Conservation (phyloP, 2,113 vertebrate species). For the Athene cunicularia region DNA sequence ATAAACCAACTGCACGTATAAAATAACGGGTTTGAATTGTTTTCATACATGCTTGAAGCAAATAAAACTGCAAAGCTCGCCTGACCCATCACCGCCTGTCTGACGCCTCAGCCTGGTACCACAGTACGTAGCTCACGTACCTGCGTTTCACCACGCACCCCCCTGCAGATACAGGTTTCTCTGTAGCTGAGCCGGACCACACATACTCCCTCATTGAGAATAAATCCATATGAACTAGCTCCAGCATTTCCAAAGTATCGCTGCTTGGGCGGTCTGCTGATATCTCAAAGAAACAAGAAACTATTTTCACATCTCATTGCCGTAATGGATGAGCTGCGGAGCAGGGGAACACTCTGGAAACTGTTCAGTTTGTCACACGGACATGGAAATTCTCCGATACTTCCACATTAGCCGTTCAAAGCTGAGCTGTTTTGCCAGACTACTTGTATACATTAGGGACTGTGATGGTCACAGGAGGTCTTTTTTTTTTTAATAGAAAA, state of each 20-base stretch:
- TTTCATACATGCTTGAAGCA: not conserved
- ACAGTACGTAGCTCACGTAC: not conserved
- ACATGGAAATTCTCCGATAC: not conserved
- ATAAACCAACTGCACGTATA: not conserved
- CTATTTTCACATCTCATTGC: slow-evolving; percentile 42
- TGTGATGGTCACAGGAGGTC: not conserved
- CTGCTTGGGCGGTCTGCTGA: slow-evolving; percentile 61
- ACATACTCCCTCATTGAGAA: not conserved
- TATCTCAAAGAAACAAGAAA: slow-evolving; percentile 34
- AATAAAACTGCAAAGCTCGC: not conserved
- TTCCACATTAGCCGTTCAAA: not conserved
- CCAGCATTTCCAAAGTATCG: slow-evolving; percentile 11
- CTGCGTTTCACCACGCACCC: not conserved
- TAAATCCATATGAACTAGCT: not conserved
- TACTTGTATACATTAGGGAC: not conserved
- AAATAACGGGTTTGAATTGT: not conserved
- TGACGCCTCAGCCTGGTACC: not conserved
- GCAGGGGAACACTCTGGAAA: slow-evolving; percentile 17
- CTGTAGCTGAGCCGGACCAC: slow-evolving; percentile 46
- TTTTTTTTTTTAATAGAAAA: not conserved
- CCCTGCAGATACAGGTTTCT: not conserved
- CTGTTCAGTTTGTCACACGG: not conserved
- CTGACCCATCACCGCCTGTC: not conserved
- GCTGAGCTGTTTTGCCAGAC: not conserved
- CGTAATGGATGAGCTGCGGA: not conserved